Percentiles rank a stretch among this genome's conserved stretches.
These are phyloP conservation scores for Streblospio benedicti DNA, from an alignment of 1,140 invertebrate genomes.

Conservation along the genomic window DNA sequence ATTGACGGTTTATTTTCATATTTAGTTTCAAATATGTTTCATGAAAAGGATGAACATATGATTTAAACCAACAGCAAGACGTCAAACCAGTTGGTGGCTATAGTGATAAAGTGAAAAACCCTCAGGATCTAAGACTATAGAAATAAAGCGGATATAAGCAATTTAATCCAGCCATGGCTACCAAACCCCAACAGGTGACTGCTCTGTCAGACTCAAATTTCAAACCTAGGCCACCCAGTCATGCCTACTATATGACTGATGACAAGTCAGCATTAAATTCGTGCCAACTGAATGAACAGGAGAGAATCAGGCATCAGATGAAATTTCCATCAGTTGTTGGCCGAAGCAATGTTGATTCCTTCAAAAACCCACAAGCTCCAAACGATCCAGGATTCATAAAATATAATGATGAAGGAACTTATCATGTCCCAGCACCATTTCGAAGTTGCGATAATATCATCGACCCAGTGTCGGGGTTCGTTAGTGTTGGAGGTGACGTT, in stretches of 20 bases:
- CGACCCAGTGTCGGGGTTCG: constrained; percentile 42
- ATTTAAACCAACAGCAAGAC: no score
- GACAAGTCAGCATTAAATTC: constrained; percentile 31
- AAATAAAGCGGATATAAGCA: no score
- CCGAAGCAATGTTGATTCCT: constrained; percentile 32
- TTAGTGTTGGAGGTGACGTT: constrained; percentile 40
- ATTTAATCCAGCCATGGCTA: no score
- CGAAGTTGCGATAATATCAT: constrained; percentile 38
- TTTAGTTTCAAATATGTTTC: no score
- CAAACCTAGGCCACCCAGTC: constrained; percentile 32
- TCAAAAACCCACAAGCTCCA: constrained; percentile 26
- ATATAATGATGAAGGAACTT: constrained; percentile 40
- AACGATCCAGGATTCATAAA: constrained; percentile 23
- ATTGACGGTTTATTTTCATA: no score
- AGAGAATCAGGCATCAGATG: constrained; percentile 34
- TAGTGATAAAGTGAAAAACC: no score
- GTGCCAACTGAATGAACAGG: constrained; percentile 32
- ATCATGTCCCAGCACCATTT: constrained; percentile 30
- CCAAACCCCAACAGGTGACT: no score
- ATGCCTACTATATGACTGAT: constrained; percentile 30
- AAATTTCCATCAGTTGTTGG: constrained; percentile 38
- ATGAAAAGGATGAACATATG: no score
- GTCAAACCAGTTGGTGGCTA: no score
- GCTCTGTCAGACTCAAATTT: constrained; percentile 35
- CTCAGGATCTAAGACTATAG: no score